Conservation (phyloP, 2,888 invertebrate species). For the Magallana nippona region DNA sequence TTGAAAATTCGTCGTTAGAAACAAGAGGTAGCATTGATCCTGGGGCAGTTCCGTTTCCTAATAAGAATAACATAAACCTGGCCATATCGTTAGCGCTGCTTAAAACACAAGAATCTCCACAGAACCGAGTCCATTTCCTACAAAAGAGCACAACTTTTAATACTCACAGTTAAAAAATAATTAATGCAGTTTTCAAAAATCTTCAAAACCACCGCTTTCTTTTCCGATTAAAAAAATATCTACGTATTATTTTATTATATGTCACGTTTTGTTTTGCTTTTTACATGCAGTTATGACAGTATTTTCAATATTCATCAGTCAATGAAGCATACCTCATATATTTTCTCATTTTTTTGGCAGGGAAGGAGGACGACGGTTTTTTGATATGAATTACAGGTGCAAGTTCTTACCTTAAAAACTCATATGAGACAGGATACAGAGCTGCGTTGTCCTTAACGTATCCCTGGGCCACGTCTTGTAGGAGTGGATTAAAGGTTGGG, state of each 20-base stretch:
- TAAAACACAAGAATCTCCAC: constrained; percentile 74
- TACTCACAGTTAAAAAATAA: background rate
- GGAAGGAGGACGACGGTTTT: background rate
- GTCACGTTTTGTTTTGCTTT: too few relatives aligned
- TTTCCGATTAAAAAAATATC: too few relatives aligned
- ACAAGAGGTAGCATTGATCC: constrained; percentile 60
- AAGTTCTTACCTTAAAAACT: constrained; percentile 57
- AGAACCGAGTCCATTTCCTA: constrained; percentile 70
- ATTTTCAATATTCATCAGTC: too few relatives aligned
- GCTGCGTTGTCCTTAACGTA: constrained; percentile 58
- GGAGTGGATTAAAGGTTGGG: constrained; percentile 58
- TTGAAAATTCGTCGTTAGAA: constrained; percentile 53
- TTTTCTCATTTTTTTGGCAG: too few relatives aligned
- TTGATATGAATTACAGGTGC: too few relatives aligned
- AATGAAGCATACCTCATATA: too few relatives aligned
- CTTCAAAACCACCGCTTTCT: too few relatives aligned
- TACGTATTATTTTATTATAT: too few relatives aligned
- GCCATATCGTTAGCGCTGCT: constrained; percentile 74
- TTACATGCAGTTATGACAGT: too few relatives aligned
- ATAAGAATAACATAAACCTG: constrained; percentile 74
- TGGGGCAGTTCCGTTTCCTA: constrained; percentile 57
- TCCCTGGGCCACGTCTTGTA: constrained; percentile 64
- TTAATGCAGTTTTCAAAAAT: background rate
- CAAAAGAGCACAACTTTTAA: too few relatives aligned
- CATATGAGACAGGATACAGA: constrained; percentile 53